These are phyloP conservation scores for Pseudomyrmex sp. DNA, from an alignment of 1,140 invertebrate species.

Conservation along the genomic window DNA sequence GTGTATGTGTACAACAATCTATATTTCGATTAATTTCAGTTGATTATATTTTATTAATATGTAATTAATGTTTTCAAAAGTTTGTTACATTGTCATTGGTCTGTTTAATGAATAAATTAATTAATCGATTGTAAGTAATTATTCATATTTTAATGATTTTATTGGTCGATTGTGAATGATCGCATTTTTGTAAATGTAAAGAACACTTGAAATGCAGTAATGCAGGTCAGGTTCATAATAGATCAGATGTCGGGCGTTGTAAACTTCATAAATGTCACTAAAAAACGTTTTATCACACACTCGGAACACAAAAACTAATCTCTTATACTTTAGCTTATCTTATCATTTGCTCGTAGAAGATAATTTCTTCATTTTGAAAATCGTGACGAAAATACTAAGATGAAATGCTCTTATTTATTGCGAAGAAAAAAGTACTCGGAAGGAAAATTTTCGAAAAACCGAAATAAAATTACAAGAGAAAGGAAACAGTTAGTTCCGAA, in stretches of 20 bases:
- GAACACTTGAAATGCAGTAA: neutral
- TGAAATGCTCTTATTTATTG: slow-evolving; percentile 27
- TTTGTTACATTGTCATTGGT: neutral
- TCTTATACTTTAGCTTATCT: slow-evolving; percentile 51
- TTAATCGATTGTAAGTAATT: neutral
- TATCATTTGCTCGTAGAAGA: slow-evolving; percentile 23
- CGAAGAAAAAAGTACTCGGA: neutral
- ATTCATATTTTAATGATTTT: neutral
- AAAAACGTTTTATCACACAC: neutral
- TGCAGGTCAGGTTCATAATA: neutral
- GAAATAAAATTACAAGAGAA: slow-evolving; percentile 7
- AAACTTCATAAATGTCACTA: neutral
- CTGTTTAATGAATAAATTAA: neutral
- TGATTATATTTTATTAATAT: too few species aligned
- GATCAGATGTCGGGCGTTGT: neutral
- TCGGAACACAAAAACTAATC: slow-evolving; percentile 20
- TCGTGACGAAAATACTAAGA: neutral
- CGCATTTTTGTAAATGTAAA: neutral
- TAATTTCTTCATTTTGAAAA: slow-evolving; percentile 2
- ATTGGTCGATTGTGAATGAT: too few species aligned
- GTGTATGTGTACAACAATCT: neutral
- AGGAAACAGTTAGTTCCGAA: too few species aligned
- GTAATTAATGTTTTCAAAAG: neutral
- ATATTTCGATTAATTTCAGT: neutral
- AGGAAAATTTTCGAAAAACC: neutral